Evolutionary conservation across 2,797 vertebrate species (phyloP).

Genomic region (Brotula barbata): DNA sequence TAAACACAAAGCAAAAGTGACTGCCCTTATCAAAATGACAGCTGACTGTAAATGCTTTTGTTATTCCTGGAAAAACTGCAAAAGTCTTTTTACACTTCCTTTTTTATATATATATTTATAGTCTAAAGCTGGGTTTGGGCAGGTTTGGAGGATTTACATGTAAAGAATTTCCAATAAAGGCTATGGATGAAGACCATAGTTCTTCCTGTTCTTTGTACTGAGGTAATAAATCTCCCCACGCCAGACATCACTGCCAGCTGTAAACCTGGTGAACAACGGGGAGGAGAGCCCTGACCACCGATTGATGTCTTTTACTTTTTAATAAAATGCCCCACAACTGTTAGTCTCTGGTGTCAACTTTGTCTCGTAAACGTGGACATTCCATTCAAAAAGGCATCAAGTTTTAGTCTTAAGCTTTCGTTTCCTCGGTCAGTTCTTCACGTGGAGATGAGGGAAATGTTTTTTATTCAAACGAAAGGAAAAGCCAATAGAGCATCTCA

Average conservation of each 20-base stretch:
- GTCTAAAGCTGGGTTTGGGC: slow-evolving; percentile 64
- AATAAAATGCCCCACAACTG: slow-evolving; percentile 72
- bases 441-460: too few species aligned
- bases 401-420: too few species aligned
- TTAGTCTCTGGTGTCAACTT: slow-evolving; percentile 41
- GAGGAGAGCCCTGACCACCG: slow-evolving; percentile 30
- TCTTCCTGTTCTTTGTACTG: slow-evolving; percentile 46
- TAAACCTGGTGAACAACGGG: slow-evolving; percentile 53
- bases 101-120: slow-evolving; percentile 77
- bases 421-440: too few species aligned
- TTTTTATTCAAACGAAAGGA: too few species aligned
- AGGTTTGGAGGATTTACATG: slow-evolving; percentile 58
- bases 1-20: slow-evolving; percentile 47
- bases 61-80: slow-evolving; percentile 68
- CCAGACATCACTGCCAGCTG: slow-evolving; percentile 72
- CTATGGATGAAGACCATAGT: slow-evolving; percentile 46
- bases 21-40: slow-evolving; percentile 59
- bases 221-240: slow-evolving; percentile 23
- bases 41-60: slow-evolving; percentile 72
- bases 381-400: neutral
- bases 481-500: too few species aligned
- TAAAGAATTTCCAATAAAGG: slow-evolving; percentile 76
- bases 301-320: slow-evolving; percentile 69
- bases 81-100: slow-evolving; percentile 73
- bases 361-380: slow-evolving; percentile 21